These are phyloP conservation scores for Bubo scandiacus DNA, from an alignment of 2,113 vertebrate genomes.

Conservation along the genomic window DNA sequence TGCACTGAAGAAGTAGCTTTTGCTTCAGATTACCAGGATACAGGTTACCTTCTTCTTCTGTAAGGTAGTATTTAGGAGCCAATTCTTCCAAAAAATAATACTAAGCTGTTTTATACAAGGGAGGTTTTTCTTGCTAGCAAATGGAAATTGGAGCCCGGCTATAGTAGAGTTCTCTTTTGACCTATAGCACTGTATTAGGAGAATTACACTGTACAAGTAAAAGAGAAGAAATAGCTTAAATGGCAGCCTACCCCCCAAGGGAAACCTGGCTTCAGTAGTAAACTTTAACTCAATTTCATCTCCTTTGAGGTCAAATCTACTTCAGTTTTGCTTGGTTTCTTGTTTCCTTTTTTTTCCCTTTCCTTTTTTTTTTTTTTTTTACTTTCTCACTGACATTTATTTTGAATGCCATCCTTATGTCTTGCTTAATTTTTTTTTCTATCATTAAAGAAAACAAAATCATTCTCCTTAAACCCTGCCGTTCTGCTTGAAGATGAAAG, in stretches of 20 bases:
- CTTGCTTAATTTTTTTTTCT: background rate
- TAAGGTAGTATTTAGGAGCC: background rate
- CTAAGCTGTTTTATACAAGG: background rate
- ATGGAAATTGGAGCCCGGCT: background rate
- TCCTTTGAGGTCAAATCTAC: constrained; percentile 37
- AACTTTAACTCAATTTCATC: constrained; percentile 34
- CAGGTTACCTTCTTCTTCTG: background rate
- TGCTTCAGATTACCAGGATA: background rate
- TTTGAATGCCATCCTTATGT: background rate
- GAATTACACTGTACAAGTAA: constrained; percentile 25
- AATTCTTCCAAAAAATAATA: background rate
- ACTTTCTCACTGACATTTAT: background rate
- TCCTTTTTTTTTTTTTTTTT: background rate
- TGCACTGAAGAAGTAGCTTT: background rate
- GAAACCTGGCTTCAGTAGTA: constrained; percentile 19
- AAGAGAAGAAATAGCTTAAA: constrained; percentile 13
- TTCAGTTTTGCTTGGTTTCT: background rate
- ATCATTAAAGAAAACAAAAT: background rate
- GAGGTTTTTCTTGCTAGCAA: background rate
- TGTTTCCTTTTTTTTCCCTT: background rate
- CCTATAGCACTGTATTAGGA: constrained; percentile 15
- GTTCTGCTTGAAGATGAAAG: constrained; percentile 47
- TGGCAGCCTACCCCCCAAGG: constrained; percentile 21
- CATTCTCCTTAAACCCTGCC: background rate
- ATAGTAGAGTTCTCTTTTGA: background rate